Conservation (phyloP, 2,113 vertebrate genomes). For the Cyanoderma ruficeps region DNA sequence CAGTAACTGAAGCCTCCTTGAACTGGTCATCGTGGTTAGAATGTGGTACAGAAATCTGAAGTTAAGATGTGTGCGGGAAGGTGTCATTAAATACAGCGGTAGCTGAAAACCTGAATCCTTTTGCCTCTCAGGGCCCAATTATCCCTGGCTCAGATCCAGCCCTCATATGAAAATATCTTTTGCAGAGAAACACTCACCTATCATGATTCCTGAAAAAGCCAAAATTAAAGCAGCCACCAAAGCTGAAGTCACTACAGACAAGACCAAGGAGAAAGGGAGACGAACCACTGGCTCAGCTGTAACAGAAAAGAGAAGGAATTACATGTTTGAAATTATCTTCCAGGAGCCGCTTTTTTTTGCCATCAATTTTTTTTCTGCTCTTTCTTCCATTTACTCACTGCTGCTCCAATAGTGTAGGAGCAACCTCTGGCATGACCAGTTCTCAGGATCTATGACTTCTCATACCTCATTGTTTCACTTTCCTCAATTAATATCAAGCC, state of each 20-base stretch:
- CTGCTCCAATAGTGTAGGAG: not conserved
- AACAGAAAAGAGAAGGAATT: conserved; percentile 48
- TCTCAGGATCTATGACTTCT: not conserved
- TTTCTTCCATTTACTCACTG: not conserved
- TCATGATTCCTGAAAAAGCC: conserved; percentile 96
- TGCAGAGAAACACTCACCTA: conserved; percentile 83
- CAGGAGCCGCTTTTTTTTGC: not conserved
- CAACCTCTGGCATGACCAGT: not conserved
- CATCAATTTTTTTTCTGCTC: not conserved
- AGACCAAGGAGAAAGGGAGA: conserved; percentile 84
- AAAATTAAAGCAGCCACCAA: conserved; percentile 93
- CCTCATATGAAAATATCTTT: not conserved
- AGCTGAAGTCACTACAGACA: conserved; percentile 94
- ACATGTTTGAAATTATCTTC: not conserved
- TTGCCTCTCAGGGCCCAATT: conserved; percentile 10
- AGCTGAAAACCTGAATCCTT: not conserved
- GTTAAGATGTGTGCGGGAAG: not conserved
- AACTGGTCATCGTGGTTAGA: not conserved
- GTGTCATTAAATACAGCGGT: not conserved
- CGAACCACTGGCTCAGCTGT: conserved; percentile 76
- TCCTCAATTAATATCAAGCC: conserved; percentile 27
- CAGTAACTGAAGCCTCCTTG: not conserved
- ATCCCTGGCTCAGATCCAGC: not conserved
- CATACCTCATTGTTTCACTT: conserved; percentile 5
- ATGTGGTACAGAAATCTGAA: not conserved